Conservation (phyloP, 2,797 vertebrate species). For the Knipowitschia caucasica region DNA sequence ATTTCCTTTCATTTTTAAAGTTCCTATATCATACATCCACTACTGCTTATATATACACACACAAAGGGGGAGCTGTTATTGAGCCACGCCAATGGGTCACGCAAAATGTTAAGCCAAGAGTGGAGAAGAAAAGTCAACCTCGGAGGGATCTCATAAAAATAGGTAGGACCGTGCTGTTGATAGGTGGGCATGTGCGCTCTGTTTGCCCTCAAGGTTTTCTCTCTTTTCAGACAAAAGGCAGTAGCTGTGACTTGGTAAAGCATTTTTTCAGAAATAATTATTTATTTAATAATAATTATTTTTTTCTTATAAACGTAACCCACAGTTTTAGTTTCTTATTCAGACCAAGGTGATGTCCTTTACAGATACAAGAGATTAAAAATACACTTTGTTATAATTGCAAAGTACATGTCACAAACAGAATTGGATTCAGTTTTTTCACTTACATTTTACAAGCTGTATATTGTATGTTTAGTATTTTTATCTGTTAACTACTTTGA, state of each 20-base stretch:
- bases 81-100: not conserved
- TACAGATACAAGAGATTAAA: not conserved
- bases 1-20: not conserved
- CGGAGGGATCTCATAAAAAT: conserved; percentile 14
- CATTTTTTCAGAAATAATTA: not conserved
- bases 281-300: too few relatives aligned
- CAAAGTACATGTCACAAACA: too few relatives aligned
- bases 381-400: too few relatives aligned
- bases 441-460: too few relatives aligned
- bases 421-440: too few relatives aligned
- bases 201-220: conserved; percentile 10
- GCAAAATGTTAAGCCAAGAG: conserved; percentile 7
- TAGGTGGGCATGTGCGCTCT: conserved; percentile 8
- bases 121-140: conserved; percentile 2
- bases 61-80: conserved; percentile 7
- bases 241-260: not conserved
- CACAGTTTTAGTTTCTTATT: not conserved
- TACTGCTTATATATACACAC: not conserved
- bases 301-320: not conserved
- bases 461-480: too few relatives aligned
- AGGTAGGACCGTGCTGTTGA: conserved; percentile 22
- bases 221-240: not conserved
- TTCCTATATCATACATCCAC: conserved; percentile 15
- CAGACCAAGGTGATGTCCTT: not conserved
- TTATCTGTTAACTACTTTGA: too few relatives aligned